A percentile compares a stretch with the other conserved stretches of the same genome.
Conservation (phyloP, 1,140 invertebrate species). For the Panonychus citri region DNA sequence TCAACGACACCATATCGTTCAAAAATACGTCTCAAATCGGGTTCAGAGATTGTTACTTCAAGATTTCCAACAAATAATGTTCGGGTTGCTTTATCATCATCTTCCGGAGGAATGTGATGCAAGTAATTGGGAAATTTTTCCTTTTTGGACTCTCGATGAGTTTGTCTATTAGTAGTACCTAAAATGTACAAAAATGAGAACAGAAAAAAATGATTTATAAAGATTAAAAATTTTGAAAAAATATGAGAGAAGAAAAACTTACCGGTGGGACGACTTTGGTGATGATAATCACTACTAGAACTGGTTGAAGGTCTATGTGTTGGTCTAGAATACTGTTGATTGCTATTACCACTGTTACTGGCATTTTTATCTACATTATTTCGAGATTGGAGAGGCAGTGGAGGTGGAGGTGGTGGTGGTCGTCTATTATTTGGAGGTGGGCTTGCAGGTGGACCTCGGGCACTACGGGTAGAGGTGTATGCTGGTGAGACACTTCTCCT, state of each 20-base stretch:
- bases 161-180: conserved; percentile 28
- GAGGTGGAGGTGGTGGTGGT: conserved; percentile 33
- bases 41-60: conserved; percentile 86
- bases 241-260: neutral
- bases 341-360: conserved; percentile 14
- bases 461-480: conserved; percentile 1
- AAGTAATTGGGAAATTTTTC: conserved; percentile 94
- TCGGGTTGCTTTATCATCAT: conserved; percentile 83
- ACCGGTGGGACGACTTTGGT: neutral
- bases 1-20: conserved; percentile 85
- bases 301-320: conserved; percentile 1
- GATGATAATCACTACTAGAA: conserved; percentile 10
- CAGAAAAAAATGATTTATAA: no score
- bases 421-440: conserved; percentile 16
- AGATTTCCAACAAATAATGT: conserved; percentile 94
- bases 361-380: neutral
- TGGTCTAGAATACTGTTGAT: conserved; percentile 23
- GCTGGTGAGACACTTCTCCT: conserved; percentile 12
- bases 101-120: conserved; percentile 82
- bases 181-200: neutral
- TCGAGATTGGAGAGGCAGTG: neutral
- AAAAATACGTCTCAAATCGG: conserved; percentile 75
- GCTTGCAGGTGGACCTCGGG: conserved; percentile 2
- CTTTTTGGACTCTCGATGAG: conserved; percentile 41
- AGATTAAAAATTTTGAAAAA: neutral